A percentile compares a stretch with the other conserved stretches of the same genome.
Evolutionary conservation across 2,888 invertebrate species (phyloP).

Genomic region (Halictus quadricinctus): DNA sequence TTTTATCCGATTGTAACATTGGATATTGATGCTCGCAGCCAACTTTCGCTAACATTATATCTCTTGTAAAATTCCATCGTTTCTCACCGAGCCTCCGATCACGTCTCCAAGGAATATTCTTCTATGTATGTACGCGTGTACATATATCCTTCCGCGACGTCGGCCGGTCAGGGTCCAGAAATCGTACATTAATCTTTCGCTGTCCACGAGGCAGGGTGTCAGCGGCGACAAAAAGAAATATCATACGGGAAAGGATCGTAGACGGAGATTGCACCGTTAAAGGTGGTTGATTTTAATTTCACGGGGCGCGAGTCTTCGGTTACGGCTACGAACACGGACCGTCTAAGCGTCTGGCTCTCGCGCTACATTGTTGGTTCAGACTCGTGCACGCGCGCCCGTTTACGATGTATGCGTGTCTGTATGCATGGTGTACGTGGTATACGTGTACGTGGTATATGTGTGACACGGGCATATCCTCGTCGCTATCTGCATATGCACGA

Average conservation of each 20-base stretch:
- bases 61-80: not conserved
- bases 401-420: not conserved
- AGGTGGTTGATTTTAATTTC: conserved; percentile 82
- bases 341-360: conserved; percentile 69
- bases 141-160: not conserved
- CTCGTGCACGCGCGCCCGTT: conserved; percentile 16
- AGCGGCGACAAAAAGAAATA: conserved; percentile 19
- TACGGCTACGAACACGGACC: conserved; percentile 78
- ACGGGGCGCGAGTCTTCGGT: conserved; percentile 81
- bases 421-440: not conserved
- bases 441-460: not conserved
- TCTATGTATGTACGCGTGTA: not conserved
- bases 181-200: conserved; percentile 33
- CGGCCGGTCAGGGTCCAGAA: not conserved
- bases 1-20: not conserved
- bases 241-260: conserved; percentile 28
- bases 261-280: conserved; percentile 79
- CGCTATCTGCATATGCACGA: conserved; percentile 54
- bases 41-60: not conserved
- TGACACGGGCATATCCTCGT: conserved; percentile 15
- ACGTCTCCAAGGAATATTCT: not conserved
- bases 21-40: not conserved
- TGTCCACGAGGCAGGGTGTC: conserved; percentile 5
- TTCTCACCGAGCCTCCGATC: not conserved
- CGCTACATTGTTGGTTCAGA: conserved; percentile 25